Percentiles rank a stretch among this genome's conserved stretches.
Conservation (phyloP, 2,797 vertebrate genomes). For the Valencia hispanica region DNA sequence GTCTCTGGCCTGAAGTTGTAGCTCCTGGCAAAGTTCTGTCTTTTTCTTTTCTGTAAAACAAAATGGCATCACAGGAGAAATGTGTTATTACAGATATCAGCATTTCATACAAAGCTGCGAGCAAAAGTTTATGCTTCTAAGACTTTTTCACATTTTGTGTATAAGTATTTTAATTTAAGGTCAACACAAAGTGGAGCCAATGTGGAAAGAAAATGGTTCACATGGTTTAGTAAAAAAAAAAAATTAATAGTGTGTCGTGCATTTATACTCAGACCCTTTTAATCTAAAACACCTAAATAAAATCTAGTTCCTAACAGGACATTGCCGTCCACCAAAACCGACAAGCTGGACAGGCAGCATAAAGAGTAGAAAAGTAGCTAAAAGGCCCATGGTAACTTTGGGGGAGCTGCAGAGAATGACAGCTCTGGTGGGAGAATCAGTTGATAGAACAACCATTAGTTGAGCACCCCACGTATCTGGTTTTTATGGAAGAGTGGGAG, state of each 20-base stretch:
- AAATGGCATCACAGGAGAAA: background rate
- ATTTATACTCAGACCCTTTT: background rate
- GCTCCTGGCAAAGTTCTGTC: constrained; percentile 93
- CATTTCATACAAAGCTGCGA: background rate
- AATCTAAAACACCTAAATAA: background rate
- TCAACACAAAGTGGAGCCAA: background rate
- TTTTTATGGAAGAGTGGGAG: background rate
- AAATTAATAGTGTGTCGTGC: background rate
- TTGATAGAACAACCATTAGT: background rate
- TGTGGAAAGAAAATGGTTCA: background rate
- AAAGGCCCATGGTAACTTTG: background rate
- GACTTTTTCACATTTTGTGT: background rate
- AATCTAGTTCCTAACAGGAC: background rate
- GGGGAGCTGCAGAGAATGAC: background rate
- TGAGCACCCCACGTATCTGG: background rate
- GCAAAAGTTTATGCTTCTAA: background rate
- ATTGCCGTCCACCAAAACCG: background rate
- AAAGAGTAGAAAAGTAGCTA: background rate
- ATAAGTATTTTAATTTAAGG: background rate
- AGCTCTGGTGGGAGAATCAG: too few relatives aligned
- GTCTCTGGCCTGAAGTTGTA: constrained; percentile 94
- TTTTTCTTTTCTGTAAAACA: constrained; percentile 90
- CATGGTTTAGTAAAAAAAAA: background rate
- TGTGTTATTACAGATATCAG: background rate
- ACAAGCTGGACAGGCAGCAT: background rate